These are phyloP conservation scores for Malurus splendens DNA, from an alignment of 2,797 vertebrate genomes.

Conservation along the genomic window DNA sequence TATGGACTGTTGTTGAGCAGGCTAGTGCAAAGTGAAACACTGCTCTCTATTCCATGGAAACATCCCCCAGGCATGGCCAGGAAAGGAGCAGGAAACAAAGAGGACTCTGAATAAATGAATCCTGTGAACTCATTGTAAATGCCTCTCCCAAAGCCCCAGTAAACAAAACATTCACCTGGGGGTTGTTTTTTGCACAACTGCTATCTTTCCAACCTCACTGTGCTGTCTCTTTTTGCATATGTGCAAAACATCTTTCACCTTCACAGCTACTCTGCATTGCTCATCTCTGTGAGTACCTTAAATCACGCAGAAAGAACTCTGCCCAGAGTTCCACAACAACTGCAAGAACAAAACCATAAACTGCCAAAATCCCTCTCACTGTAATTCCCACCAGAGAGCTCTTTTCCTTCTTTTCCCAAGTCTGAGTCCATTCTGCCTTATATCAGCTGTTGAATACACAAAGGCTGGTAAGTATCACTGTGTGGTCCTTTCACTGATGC, in stretches of 20 bases:
- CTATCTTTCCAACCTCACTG: not conserved
- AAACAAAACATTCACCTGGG: constrained; percentile 14
- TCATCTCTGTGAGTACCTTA: not conserved
- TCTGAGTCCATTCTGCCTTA: not conserved
- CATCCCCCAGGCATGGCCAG: not conserved
- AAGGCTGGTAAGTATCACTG: not conserved
- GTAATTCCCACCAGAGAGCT: not conserved
- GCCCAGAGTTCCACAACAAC: not conserved
- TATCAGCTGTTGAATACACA: not conserved
- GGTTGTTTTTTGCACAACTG: not conserved
- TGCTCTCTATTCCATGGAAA: not conserved
- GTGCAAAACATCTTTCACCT: not conserved
- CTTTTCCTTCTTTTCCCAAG: not conserved
- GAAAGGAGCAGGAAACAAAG: constrained; percentile 50
- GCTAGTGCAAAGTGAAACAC: not conserved
- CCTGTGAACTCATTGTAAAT: not conserved
- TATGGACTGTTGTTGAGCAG: not conserved
- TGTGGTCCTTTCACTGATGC: not conserved
- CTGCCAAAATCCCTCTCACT: not conserved
- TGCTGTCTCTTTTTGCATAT: not conserved
- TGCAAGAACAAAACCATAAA: not conserved
- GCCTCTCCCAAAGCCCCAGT: not conserved
- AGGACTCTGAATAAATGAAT: constrained; percentile 15
- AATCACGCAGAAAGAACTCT: not conserved
- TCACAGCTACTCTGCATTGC: not conserved